Conservation (phyloP, 2,113 vertebrate genomes). For the Eptatretus burgeri region DNA sequence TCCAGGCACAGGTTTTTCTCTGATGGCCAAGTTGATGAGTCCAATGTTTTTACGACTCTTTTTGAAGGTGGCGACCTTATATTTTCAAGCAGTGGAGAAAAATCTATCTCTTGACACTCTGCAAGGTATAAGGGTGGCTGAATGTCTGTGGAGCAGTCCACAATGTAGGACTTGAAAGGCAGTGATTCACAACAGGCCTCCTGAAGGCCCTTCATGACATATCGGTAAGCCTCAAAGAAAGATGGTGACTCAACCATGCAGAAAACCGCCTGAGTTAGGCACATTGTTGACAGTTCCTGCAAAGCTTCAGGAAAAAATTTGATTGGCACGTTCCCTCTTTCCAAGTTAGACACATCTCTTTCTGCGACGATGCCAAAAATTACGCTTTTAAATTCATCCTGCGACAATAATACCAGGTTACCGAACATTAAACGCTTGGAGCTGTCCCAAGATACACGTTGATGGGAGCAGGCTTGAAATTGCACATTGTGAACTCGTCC, state of each 20-base stretch:
- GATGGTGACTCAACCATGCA: conserved; percentile 73
- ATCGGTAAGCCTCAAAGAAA: conserved; percentile 68
- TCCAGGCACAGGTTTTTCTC: conserved; percentile 39
- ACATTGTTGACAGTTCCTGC: conserved; percentile 14
- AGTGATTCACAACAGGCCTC: conserved; percentile 28
- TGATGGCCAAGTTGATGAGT: conserved; percentile 28
- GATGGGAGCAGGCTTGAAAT: conserved; percentile 33
- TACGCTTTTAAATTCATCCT: conserved; percentile 48
- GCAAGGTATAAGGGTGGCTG: conserved; percentile 28
- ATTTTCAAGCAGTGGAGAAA: conserved; percentile 13
- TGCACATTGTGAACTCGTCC: conserved; percentile 41
- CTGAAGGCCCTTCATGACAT: conserved; percentile 54
- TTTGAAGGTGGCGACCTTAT: conserved; percentile 8
- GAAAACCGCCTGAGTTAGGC: neutral
- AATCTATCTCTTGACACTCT: neutral
- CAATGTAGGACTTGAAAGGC: conserved; percentile 57
- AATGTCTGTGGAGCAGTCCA: conserved; percentile 33
- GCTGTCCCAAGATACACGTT: conserved; percentile 47
- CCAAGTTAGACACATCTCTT: conserved; percentile 23
- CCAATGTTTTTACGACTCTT: conserved; percentile 19
- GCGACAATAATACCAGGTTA: conserved; percentile 58
- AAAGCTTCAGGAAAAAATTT: conserved; percentile 37
- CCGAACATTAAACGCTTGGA: conserved; percentile 59
- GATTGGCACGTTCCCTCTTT: conserved; percentile 28
- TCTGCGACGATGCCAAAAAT: conserved; percentile 56